Conservation (phyloP, 2,797 vertebrate species). For the Peromyscus melanophrys region DNA sequence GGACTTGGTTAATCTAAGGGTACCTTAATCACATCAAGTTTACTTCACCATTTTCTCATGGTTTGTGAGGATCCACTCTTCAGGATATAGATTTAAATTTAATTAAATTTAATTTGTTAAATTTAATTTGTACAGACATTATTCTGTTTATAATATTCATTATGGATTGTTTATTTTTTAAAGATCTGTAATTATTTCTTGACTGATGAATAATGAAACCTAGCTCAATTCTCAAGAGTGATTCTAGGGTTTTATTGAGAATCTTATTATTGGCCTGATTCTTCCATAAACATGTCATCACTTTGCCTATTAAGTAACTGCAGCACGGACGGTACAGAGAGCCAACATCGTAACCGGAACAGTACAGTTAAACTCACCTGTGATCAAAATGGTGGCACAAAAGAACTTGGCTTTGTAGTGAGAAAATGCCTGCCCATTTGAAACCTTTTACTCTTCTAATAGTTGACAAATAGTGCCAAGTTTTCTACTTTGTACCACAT, state of each 20-base stretch:
- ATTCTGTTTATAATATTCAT: background rate
- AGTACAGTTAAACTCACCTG: background rate
- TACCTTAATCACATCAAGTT: background rate
- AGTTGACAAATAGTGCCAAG: background rate
- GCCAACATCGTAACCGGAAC: background rate
- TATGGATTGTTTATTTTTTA: background rate
- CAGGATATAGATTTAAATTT: background rate
- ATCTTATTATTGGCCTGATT: background rate
- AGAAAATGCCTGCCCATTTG: background rate
- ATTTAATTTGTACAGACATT: background rate
- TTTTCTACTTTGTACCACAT: background rate
- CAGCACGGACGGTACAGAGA: background rate
- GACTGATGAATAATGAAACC: background rate
- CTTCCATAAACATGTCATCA: background rate
- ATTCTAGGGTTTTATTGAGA: constrained; percentile 24
- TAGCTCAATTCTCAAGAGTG: background rate
- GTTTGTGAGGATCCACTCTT: background rate
- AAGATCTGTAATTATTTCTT: constrained; percentile 24
- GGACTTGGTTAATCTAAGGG: background rate
- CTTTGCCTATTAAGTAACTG: background rate
- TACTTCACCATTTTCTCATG: background rate
- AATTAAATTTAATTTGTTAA: background rate
- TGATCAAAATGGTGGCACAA: background rate
- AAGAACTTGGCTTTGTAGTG: background rate
- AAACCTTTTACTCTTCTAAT: background rate